phyloP scores from a whole-genome alignment of 2,888 invertebrate species.

The Himalopsyche tibetana region DNA sequence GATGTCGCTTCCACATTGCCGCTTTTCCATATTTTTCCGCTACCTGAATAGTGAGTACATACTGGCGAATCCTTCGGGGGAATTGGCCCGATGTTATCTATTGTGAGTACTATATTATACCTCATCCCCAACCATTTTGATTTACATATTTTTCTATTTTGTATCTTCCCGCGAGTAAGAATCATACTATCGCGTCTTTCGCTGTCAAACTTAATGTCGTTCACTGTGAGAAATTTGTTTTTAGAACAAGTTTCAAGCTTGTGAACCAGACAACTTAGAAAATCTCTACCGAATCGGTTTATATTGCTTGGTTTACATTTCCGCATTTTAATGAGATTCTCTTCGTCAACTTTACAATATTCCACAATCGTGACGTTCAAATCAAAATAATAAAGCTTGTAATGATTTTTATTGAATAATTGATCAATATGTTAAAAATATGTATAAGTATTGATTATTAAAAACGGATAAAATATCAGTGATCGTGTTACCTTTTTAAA shows the following conservation, averaged over 20 bases:
- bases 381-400: no score
- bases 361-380: neutral
- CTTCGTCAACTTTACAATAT: neutral
- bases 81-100: conserved; percentile 4
- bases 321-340: conserved; percentile 28
- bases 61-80: neutral
- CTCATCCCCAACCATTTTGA: no score
- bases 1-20: conserved; percentile 40
- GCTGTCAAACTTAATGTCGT: no score
- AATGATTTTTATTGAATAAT: no score
- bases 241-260: neutral
- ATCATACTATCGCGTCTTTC: no score
- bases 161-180: no score
- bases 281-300: neutral
- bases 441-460: no score
- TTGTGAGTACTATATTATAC: neutral
- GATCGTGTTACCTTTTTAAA: no score
- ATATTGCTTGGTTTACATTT: neutral
- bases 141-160: no score
- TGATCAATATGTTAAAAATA: no score
- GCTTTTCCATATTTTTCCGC: conserved; percentile 43
- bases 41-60: conserved; percentile 25
- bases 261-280: neutral
- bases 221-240: no score
- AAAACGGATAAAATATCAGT: no score